These are phyloP conservation scores for Idaea aversata DNA, from an alignment of 2,888 invertebrate genomes.

Conservation along the genomic window DNA sequence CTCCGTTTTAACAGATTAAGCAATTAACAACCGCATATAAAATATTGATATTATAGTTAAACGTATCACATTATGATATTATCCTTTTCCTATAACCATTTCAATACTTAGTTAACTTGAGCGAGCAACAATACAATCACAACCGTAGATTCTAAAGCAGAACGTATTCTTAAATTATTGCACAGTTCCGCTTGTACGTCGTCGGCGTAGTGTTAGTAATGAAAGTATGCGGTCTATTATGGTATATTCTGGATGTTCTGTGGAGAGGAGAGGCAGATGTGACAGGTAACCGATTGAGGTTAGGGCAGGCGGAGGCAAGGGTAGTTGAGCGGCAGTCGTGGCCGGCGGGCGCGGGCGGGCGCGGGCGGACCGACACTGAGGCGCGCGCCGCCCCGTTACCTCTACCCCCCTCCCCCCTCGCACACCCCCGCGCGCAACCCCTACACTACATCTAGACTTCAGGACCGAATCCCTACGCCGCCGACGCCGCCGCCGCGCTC, in stretches of 20 bases:
- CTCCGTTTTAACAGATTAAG: no score
- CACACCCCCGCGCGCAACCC: slow-evolving; percentile 39
- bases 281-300: slow-evolving; percentile 66
- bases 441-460: slow-evolving; percentile 52
- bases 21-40: no score
- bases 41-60: no score
- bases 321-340: slow-evolving; percentile 65
- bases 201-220: slow-evolving; percentile 14
- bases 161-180: slow-evolving; percentile 17
- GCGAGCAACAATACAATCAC: slow-evolving; percentile 20
- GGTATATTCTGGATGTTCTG: slow-evolving; percentile 17
- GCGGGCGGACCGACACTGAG: slow-evolving; percentile 76
- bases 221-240: slow-evolving; percentile 24
- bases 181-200: slow-evolving; percentile 21
- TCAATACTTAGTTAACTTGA: not conserved
- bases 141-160: slow-evolving; percentile 23
- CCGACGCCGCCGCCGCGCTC: no score
- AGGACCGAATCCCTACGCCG: slow-evolving; percentile 31
- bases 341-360: slow-evolving; percentile 72
- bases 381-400: slow-evolving; percentile 72
- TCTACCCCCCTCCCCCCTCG: slow-evolving; percentile 39
- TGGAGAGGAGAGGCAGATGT: slow-evolving; percentile 31
- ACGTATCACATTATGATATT: no score
- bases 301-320: slow-evolving; percentile 55
- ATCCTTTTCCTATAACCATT: not conserved